Evolutionary conservation across 2,113 vertebrate species (phyloP).

Genomic region (Cottus gobio): DNA sequence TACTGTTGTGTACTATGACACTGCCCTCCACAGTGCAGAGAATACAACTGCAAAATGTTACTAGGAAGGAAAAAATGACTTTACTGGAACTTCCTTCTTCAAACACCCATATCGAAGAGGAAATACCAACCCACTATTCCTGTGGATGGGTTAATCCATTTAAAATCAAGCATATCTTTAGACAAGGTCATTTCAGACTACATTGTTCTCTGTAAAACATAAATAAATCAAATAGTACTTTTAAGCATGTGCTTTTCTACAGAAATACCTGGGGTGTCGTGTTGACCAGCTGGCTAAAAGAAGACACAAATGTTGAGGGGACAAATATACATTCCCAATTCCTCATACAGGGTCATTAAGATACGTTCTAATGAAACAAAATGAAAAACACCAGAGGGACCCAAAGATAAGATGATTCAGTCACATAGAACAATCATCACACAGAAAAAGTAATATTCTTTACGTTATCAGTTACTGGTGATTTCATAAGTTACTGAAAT

Average conservation of each 20-base stretch:
- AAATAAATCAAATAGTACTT: neutral
- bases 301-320: slow-evolving; percentile 19
- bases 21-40: too few species aligned
- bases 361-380: neutral
- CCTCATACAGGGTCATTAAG: neutral
- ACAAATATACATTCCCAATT: neutral
- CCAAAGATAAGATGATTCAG: neutral
- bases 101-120: slow-evolving; percentile 24
- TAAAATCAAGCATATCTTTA: slow-evolving; percentile 43
- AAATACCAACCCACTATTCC: slow-evolving; percentile 46
- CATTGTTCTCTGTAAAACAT: neutral
- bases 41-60: too few species aligned
- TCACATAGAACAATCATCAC: neutral
- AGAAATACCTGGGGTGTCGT: neutral
- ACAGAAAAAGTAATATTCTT: neutral
- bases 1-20: too few species aligned
- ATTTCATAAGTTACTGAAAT: neutral
- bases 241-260: slow-evolving; percentile 12
- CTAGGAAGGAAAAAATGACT: too few species aligned
- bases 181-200: slow-evolving; percentile 22
- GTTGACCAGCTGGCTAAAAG: neutral
- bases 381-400: slow-evolving; percentile 1
- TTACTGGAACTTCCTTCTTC: slow-evolving; percentile 27
- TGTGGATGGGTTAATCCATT: slow-evolving; percentile 8
- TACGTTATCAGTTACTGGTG: neutral